Conservation (phyloP, 2,888 invertebrate species). For the Tinea semifulvella region DNA sequence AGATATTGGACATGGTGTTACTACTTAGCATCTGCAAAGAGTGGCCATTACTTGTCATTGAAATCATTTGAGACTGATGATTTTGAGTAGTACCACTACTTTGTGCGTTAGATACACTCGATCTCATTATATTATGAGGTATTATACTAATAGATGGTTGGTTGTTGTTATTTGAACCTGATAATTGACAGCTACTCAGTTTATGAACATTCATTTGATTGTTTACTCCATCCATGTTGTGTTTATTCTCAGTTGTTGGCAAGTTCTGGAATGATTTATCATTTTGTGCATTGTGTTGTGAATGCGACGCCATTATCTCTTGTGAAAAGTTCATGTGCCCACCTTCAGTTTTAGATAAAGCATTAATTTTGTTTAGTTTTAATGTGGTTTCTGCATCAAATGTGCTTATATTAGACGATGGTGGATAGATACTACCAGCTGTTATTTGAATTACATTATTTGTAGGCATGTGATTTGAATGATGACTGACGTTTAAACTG, state of each 20-base stretch:
- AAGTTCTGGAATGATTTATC: constrained; percentile 56
- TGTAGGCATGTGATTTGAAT: constrained; percentile 43
- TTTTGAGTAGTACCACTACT: constrained; percentile 41
- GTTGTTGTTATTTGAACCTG: constrained; percentile 32
- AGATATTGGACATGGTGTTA: constrained; percentile 47
- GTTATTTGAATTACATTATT: constrained; percentile 60
- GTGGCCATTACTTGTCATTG: constrained; percentile 35
- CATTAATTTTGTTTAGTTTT: constrained; percentile 56
- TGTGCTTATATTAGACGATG: constrained; percentile 42
- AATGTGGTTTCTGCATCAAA: constrained; percentile 58
- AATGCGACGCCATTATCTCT: constrained; percentile 58
- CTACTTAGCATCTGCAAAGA: constrained; percentile 52
- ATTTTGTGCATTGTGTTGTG: constrained; percentile 51
- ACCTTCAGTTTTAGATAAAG: constrained; percentile 54
- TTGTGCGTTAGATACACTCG: constrained; percentile 45
- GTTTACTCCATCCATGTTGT: constrained; percentile 36
- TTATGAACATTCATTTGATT: constrained; percentile 53
- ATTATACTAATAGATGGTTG: constrained; percentile 53
- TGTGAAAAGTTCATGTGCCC: constrained; percentile 58
- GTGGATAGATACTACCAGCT: constrained; percentile 55
- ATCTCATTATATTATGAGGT: constrained; percentile 49
- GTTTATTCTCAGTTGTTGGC: constrained; percentile 47
- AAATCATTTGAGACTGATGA: constrained; percentile 52
- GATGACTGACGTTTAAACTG: constrained; percentile 42
- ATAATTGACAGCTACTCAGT: constrained; percentile 54